phyloP scores from a whole-genome alignment of 2,888 invertebrate species.

The Nephrocerus scutellatus region DNA sequence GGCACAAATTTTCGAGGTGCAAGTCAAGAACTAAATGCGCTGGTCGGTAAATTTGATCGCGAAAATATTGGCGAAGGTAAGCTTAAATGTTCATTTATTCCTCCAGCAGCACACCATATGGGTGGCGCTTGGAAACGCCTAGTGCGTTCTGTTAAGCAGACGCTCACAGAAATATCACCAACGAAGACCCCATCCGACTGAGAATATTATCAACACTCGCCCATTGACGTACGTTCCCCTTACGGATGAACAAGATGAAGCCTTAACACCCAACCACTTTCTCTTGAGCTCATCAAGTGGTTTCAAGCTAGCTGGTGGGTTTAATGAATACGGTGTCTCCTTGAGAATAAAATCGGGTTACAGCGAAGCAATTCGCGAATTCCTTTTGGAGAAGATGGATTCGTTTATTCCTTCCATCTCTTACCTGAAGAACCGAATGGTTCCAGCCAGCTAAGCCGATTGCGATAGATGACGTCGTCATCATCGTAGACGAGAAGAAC shows the following conservation, averaged over 20 bases:
- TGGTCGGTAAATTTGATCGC: slow-evolving; percentile 11
- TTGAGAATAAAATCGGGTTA: slow-evolving; percentile 10
- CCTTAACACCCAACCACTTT: slow-evolving; percentile 29
- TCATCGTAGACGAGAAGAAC: slow-evolving; percentile 17
- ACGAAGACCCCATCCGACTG: slow-evolving; percentile 22
- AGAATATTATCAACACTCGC: slow-evolving; percentile 25
- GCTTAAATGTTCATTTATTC: slow-evolving; percentile 25
- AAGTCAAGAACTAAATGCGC: slow-evolving; percentile 17
- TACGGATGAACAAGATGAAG: slow-evolving; percentile 19
- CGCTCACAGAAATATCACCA: slow-evolving; percentile 18
- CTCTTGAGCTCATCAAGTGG: slow-evolving; percentile 21
- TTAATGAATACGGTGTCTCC: slow-evolving; percentile 1
- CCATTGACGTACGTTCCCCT: slow-evolving; percentile 13
- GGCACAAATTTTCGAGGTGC: slow-evolving; percentile 22
- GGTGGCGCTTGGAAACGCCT: slow-evolving; percentile 20
- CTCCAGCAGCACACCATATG: slow-evolving; percentile 23
- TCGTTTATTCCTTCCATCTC: slow-evolving; percentile 14
- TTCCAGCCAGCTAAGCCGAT: slow-evolving; percentile 14
- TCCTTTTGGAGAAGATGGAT: slow-evolving; percentile 17
- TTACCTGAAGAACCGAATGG: slow-evolving; percentile 19
- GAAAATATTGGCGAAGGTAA: neutral
- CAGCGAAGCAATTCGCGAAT: slow-evolving; percentile 15
- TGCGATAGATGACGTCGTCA: slow-evolving; percentile 14
- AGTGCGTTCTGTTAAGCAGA: slow-evolving; percentile 17
- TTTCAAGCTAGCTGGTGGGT: slow-evolving; percentile 12